A percentile compares a stretch with the other conserved stretches of the same genome.
These are phyloP conservation scores for Drosophila albomicans DNA, from an alignment of 1,140 invertebrate species.

Conservation along the genomic window DNA sequence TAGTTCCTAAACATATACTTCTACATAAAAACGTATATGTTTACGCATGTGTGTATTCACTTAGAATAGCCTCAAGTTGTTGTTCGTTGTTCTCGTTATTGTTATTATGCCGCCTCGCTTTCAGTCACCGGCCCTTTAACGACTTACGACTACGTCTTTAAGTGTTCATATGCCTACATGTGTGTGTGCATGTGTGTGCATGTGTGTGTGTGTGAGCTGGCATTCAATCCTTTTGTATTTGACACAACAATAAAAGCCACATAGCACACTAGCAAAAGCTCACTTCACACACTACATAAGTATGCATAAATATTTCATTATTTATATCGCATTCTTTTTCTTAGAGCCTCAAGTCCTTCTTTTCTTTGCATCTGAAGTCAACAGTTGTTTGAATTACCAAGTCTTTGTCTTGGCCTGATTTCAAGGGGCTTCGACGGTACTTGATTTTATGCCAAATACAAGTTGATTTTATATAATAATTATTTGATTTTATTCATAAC, in stretches of 20 bases:
- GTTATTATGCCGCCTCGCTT: conserved; percentile 63
- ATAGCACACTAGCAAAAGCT: conserved; percentile 7
- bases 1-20: conserved; percentile 24
- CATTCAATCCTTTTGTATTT: conserved; percentile 79
- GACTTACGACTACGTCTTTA: conserved; percentile 43
- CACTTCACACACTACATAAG: conserved; percentile 6
- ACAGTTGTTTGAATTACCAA: conserved; percentile 53
- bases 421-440: conserved; percentile 25
- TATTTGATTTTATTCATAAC: background rate
- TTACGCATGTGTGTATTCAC: conserved; percentile 32
- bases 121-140: conserved; percentile 44
- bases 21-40: background rate
- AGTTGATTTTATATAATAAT: conserved; percentile 2
- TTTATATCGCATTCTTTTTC: conserved; percentile 72
- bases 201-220: conserved; percentile 22
- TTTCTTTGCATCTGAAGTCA: conserved; percentile 46
- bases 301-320: conserved; percentile 78
- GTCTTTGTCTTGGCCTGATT: conserved; percentile 62
- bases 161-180: conserved; percentile 11
- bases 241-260: conserved; percentile 60
- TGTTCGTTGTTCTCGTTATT: conserved; percentile 70
- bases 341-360: conserved; percentile 35
- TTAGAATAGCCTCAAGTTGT: conserved; percentile 68
- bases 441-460: conserved; percentile 9
- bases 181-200: conserved; percentile 6